phyloP scores from a whole-genome alignment of 2,888 invertebrate genomes.

The Drosophila affinis region DNA sequence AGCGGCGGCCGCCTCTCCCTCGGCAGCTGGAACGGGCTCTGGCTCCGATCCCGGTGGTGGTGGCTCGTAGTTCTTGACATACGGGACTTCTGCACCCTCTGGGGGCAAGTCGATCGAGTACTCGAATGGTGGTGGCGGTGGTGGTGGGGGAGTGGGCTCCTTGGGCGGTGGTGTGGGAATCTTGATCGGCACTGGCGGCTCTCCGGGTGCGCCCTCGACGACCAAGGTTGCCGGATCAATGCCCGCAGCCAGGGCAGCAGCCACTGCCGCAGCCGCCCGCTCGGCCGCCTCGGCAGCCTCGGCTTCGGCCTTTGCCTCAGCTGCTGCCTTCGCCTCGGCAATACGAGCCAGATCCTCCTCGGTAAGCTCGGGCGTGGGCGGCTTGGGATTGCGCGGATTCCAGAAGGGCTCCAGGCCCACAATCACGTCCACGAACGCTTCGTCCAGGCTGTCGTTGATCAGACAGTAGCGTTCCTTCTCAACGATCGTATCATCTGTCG shows the following conservation, averaged over 20 bases:
- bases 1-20: conserved; percentile 70
- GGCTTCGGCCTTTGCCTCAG: conserved; percentile 57
- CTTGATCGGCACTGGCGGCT: conserved; percentile 73
- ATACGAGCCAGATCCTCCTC: conserved; percentile 82
- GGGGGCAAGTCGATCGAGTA: conserved; percentile 84
- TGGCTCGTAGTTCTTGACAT: conserved; percentile 83
- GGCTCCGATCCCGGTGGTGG: conserved; percentile 83
- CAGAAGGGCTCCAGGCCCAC: conserved; percentile 86
- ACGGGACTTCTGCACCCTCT: conserved; percentile 84
- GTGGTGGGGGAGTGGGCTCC: conserved; percentile 83
- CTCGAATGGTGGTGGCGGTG: conserved; percentile 84
- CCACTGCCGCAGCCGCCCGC: conserved; percentile 43
- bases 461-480: conserved; percentile 97
- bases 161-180: conserved; percentile 81
- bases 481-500: conserved; percentile 91
- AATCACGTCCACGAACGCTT: conserved; percentile 94
- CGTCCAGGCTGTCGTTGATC: conserved; percentile 96
- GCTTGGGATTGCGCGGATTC: conserved; percentile 83
- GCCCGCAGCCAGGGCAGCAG: not conserved
- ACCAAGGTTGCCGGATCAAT: not conserved
- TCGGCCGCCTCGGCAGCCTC: conserved; percentile 68
- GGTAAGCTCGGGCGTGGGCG: conserved; percentile 83
- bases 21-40: conserved; percentile 74
- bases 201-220: conserved; percentile 36
- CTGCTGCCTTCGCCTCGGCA: conserved; percentile 75